Conservation (phyloP, 23 tunicate species). For the Diplosoma virens region DNA sequence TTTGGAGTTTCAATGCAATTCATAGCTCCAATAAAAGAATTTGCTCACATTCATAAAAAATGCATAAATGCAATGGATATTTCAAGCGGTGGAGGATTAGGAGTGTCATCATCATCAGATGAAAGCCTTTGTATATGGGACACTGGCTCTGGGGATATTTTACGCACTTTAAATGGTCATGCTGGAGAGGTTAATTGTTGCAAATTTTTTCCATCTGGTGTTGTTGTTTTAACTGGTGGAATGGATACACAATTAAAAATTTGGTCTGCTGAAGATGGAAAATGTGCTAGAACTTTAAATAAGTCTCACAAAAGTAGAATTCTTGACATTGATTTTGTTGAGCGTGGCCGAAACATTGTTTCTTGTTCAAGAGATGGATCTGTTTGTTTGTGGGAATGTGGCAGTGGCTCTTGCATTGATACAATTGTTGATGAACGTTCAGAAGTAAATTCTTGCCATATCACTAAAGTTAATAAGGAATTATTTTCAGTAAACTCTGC, state of each 20-base stretch:
- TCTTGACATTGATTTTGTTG: constrained; percentile 26
- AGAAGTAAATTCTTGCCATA: constrained; percentile 20
- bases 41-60: neutral
- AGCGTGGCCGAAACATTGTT: constrained; percentile 46
- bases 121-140: constrained; percentile 47
- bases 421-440: neutral
- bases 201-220: constrained; percentile 64
- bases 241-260: constrained; percentile 68
- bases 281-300: constrained; percentile 59
- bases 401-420: constrained; percentile 33
- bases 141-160: constrained; percentile 33
- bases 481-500: neutral
- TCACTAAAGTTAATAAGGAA: neutral
- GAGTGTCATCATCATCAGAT: constrained; percentile 46
- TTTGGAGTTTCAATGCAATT: neutral
- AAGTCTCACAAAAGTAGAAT: constrained; percentile 43
- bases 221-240: constrained; percentile 64
- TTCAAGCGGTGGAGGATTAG: constrained; percentile 48
- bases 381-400: constrained; percentile 50
- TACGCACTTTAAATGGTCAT: constrained; percentile 44
- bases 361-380: constrained; percentile 55
- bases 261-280: constrained; percentile 68
- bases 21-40: neutral
- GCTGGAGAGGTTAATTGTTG: constrained; percentile 66
- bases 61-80: constrained; percentile 39